Base-by-base conservation (phyloP, 2,113 vertebrate species). In the Panurus biarmicus region DNA sequence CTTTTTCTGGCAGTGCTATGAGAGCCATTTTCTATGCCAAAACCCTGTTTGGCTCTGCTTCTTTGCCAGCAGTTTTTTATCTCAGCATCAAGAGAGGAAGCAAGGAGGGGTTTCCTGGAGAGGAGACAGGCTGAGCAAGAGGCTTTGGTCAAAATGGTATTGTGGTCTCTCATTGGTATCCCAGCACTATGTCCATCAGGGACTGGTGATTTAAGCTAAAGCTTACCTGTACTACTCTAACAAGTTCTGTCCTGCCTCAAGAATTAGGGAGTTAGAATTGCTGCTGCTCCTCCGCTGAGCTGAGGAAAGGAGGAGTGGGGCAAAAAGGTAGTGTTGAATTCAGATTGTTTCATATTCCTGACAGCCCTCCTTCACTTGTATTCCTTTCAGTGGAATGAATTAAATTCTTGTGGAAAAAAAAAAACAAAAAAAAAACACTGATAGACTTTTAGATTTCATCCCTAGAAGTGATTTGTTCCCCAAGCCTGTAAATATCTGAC, bases 1-100 rank as follows among this genome's bases (percentile, higher is more conserved):
- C 91, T 86, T 71, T 20, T 89, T 81, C 69, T 94, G 88, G 88
- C 92, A 92, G 51, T n/a, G 44, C 79, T 76, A 19, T 3, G 40
- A 92, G 76, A 75, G 36, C 60, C 58, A 45, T 45, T 84, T 89
- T 53, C 48, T 53, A 26, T 44, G 92, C 90, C 95, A 95, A 75
- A 92, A 51, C 50, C 66, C 83, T 73, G 54, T 58, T 91, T 90
- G 90, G 82, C 82, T 95, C 64, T 36, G 38, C 82, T 83, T 57
- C 82, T 86, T 58, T 81, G 95, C 92, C 92, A 95, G 88, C 64
- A 90, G 83, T 33, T 90, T 66, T 94, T 94, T 78, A 89, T 94
- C 83, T 87, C 48, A 2, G 60, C 86, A 77, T 88, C 75, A 62
- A 57, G 51, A 86, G 65, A 77, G 83, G 83, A 88, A 78, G 73